Evolutionary conservation across 2,888 invertebrate species (phyloP).

Genomic region (Drosophila parthenogenetica): DNA sequence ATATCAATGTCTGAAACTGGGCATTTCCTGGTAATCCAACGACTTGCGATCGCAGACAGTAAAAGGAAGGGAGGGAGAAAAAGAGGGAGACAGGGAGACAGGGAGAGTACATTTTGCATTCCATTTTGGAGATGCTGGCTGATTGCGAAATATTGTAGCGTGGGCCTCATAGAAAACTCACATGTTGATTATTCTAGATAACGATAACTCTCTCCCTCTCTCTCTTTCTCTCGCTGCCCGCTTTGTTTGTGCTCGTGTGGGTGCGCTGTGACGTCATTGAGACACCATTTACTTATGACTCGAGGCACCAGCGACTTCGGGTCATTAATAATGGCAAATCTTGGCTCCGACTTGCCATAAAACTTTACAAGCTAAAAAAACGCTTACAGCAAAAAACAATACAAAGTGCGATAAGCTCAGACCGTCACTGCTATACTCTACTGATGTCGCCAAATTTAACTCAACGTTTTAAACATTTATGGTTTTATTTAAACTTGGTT

Average conservation of each 20-base stretch:
- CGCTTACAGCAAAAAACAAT: too few relatives aligned
- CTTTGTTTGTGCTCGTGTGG: constrained; percentile 18
- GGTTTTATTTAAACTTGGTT: too few relatives aligned
- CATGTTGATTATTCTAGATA: constrained; percentile 62
- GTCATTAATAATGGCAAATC: constrained; percentile 70
- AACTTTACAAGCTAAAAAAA: constrained; percentile 29
- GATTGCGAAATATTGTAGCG: constrained; percentile 40
- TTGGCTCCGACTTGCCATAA: constrained; percentile 45
- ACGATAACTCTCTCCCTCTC: constrained; percentile 1
- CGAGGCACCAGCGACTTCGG: constrained; percentile 25
- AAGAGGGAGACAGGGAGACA: neutral
- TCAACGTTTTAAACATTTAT: too few relatives aligned
- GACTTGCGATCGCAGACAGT: neutral
- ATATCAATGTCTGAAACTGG: constrained; percentile 30
- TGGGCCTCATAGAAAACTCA: constrained; percentile 54
- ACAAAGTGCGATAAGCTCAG: neutral
- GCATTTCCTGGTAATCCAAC: constrained; percentile 49
- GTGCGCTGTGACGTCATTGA: constrained; percentile 62
- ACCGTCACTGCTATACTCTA: neutral
- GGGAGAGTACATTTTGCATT: constrained; percentile 36
- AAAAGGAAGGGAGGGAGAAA: too few relatives aligned
- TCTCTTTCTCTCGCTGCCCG: neutral
- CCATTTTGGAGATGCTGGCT: constrained; percentile 39
- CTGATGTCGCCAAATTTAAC: too few relatives aligned
- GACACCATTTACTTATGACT: constrained; percentile 46